Conservation (phyloP, 2,113 vertebrate genomes). For the Mungos mungo region DNA sequence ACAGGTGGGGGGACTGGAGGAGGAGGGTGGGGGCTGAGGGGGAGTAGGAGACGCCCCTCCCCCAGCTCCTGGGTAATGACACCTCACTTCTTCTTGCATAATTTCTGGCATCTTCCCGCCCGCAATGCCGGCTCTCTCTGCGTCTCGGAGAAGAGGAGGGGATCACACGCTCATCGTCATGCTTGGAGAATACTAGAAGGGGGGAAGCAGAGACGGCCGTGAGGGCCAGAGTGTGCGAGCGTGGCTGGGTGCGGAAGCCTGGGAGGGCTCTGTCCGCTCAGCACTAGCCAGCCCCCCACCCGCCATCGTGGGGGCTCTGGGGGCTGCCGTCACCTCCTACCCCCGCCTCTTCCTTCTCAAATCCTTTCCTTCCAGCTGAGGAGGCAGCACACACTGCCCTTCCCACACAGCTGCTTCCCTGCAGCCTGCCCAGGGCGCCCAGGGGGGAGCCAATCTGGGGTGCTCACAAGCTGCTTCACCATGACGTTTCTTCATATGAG, state of each 20-base stretch:
- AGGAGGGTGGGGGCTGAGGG: neutral
- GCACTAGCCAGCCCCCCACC: neutral
- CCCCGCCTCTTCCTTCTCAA: neutral
- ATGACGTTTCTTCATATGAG: neutral
- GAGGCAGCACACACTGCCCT: neutral
- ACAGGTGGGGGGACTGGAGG: slow-evolving; percentile 63
- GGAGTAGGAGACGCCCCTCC: slow-evolving; percentile 42
- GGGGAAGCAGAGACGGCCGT: slow-evolving; percentile 64
- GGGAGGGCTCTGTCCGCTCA: too few species aligned
- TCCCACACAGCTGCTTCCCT: neutral
- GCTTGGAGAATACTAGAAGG: slow-evolving; percentile 96
- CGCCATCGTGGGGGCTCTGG: neutral
- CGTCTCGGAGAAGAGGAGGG: slow-evolving; percentile 85
- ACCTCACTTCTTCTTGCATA: slow-evolving; percentile 94
- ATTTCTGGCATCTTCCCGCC: slow-evolving; percentile 93
- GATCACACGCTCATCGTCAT: slow-evolving; percentile 99
- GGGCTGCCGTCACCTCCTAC: neutral
- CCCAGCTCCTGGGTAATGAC: slow-evolving; percentile 88
- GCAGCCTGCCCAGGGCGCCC: neutral
- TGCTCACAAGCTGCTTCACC: neutral
- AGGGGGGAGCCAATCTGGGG: neutral
- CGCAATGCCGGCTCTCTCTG: slow-evolving; percentile 91
- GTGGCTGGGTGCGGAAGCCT: neutral
- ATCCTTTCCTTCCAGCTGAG: neutral
- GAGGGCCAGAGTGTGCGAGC: neutral